phyloP scores from a whole-genome alignment of 2,797 vertebrate genomes.

The Anomalospiza imberbis region DNA sequence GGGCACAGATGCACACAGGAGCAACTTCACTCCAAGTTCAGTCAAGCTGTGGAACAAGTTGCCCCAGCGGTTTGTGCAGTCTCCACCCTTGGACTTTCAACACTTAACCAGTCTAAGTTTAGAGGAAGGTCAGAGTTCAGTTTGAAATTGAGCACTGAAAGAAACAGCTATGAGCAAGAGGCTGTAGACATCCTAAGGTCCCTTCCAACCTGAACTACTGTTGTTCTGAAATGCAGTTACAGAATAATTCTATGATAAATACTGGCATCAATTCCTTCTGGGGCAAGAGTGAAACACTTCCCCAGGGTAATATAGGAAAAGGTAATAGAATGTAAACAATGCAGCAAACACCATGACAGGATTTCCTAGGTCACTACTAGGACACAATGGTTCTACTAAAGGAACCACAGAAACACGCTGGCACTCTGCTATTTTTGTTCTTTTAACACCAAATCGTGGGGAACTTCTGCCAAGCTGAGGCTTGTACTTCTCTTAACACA shows the following conservation, averaged over 20 bases:
- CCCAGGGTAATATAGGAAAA: neutral
- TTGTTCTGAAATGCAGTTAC: neutral
- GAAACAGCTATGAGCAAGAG: neutral
- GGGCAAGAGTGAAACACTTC: neutral
- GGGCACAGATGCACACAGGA: rapidly evolving
- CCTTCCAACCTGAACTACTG: neutral
- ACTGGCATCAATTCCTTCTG: neutral
- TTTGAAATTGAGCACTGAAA: neutral
- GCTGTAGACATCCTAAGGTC: neutral
- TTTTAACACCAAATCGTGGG: neutral
- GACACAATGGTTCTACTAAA: neutral
- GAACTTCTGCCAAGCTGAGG: neutral
- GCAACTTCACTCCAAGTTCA: neutral
- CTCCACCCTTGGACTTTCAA: neutral
- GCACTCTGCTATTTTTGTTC: neutral
- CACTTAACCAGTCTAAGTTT: neutral
- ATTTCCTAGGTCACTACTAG: neutral
- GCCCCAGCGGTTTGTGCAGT: neutral
- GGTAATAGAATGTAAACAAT: neutral
- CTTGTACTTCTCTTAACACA: neutral
- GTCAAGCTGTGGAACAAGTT: neutral
- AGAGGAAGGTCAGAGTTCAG: neutral
- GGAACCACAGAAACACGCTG: neutral
- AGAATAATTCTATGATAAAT: neutral
- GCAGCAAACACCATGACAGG: neutral